A percentile compares a stretch with the other conserved stretches of the same genome.
Conservation (phyloP, 2,797 vertebrate genomes). For the Sebastes iracundus region DNA sequence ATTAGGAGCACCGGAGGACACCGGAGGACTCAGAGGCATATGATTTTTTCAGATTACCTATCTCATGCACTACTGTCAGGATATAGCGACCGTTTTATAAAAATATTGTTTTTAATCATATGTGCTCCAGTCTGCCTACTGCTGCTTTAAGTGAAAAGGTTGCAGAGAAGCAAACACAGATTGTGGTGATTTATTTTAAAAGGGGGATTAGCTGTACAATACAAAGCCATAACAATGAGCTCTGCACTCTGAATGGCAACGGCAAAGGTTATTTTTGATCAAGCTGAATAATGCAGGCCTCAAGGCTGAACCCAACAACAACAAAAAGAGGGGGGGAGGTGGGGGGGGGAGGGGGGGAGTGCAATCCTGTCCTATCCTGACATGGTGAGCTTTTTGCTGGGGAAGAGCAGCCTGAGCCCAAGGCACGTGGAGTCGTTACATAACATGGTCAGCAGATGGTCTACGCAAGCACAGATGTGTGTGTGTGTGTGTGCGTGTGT, state of each 20-base stretch:
- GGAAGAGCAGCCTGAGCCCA: slow-evolving; percentile 71
- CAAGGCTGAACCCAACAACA: slow-evolving; percentile 18
- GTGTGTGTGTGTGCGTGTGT: slow-evolving; percentile 25
- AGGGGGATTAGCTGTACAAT: slow-evolving; percentile 25
- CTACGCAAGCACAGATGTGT: slow-evolving; percentile 68
- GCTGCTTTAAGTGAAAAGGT: background rate
- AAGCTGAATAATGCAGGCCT: slow-evolving; percentile 62
- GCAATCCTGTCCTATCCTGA: slow-evolving; percentile 46
- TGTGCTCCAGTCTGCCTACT: background rate
- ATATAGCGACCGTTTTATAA: background rate
- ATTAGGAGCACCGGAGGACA: too few relatives aligned
- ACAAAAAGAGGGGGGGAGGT: background rate
- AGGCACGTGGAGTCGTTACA: slow-evolving; percentile 76
- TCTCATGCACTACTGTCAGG: background rate
- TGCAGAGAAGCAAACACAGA: background rate
- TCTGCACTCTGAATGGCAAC: slow-evolving; percentile 6
- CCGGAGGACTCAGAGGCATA: too few relatives aligned
- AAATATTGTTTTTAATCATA: background rate
- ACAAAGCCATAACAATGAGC: slow-evolving; percentile 18
- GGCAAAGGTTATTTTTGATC: slow-evolving; percentile 57
- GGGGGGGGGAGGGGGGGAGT: background rate
- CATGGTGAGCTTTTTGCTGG: slow-evolving; percentile 55
- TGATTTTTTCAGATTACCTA: too few relatives aligned
- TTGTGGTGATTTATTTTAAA: slow-evolving; percentile 15
- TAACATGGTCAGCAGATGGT: slow-evolving; percentile 82